Base-by-base conservation (phyloP, 1,140 invertebrate species). In the Heliconius congener region DNA sequence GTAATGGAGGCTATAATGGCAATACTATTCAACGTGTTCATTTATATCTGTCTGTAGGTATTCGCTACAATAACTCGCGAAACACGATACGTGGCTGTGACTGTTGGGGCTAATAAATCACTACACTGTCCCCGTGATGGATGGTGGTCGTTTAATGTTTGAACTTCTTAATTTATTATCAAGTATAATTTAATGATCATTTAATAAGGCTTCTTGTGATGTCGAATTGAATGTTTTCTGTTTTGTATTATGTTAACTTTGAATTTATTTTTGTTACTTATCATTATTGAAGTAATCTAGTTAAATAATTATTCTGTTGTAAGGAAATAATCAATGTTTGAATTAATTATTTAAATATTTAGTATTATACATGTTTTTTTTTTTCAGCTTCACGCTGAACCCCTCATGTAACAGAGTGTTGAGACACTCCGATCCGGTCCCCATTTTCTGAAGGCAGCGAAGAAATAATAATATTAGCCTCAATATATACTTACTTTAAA, bases 31-130 rank as follows among this genome's bases (percentile, higher is more conserved):
- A 71, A 71, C 71, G 71, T 71, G 66, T 76, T 52, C 23, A 77
- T 77, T 77, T 52, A 77, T 71, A 37, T 71, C 66, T 55, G 60
- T 77, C 70, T 46, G 42, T 46, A 77, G 23, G 70, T 77, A 70
- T 19, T 71, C 70, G 46, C 46, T 27, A 77, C 70, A 77, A 71
- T 77, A 70, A 30, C 66, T 71, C 76, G 70, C 66, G 76, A 72
- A 77, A 77, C 50, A 55, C 42, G 70, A 77, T 77, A 77, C 76
- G 71, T 2, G 19, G 37, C 71, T 60, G 57, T 60, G 57, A 60
- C 57, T 23, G 27, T 27, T 66, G 13, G 1, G 30, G 71, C 9
- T 71, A 71, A 71, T 71, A 71, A 71, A 71, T 71, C 71, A 71
- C 71, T 37, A 8, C 60, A 13, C 60, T 66, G 60, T 66, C 60